Conservation (phyloP, 2,888 invertebrate genomes). For the Chrysolina oricalcia region DNA sequence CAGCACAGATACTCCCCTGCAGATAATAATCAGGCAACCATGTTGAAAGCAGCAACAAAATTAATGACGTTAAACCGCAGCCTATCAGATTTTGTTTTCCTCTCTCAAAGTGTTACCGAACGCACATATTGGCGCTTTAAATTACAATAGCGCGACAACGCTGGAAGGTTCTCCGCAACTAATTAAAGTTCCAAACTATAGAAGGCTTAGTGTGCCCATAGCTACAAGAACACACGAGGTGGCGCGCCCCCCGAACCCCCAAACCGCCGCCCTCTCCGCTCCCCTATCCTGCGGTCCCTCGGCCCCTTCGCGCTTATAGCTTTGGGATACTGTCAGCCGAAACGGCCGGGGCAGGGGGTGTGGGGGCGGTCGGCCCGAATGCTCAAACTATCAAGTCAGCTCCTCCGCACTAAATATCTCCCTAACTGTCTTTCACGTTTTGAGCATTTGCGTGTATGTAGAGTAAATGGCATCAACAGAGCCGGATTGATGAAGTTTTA, state of each 20-base stretch:
- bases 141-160: slow-evolving; percentile 69
- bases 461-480: slow-evolving; percentile 20
- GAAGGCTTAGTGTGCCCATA: slow-evolving; percentile 69
- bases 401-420: slow-evolving; percentile 55
- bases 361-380: slow-evolving; percentile 52
- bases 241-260: slow-evolving; percentile 53
- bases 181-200: slow-evolving; percentile 72
- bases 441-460: slow-evolving; percentile 43
- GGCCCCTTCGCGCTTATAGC: slow-evolving; percentile 67
- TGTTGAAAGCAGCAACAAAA: slow-evolving; percentile 27
- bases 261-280: slow-evolving; percentile 54
- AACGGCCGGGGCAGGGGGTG: slow-evolving; percentile 57
- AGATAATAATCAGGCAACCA: slow-evolving; percentile 19
- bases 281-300: slow-evolving; percentile 35
- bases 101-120: slow-evolving; percentile 35
- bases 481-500: slow-evolving; percentile 18
- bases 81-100: slow-evolving; percentile 38
- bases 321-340: slow-evolving; percentile 68
- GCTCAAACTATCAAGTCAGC: slow-evolving; percentile 58
- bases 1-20: not conserved
- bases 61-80: slow-evolving; percentile 32
- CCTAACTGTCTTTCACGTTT: slow-evolving; percentile 55
- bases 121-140: slow-evolving; percentile 61
- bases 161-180: slow-evolving; percentile 68
- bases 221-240: slow-evolving; percentile 60